Conservation (phyloP, 2,113 vertebrate genomes). For the Osmerus mordax region DNA sequence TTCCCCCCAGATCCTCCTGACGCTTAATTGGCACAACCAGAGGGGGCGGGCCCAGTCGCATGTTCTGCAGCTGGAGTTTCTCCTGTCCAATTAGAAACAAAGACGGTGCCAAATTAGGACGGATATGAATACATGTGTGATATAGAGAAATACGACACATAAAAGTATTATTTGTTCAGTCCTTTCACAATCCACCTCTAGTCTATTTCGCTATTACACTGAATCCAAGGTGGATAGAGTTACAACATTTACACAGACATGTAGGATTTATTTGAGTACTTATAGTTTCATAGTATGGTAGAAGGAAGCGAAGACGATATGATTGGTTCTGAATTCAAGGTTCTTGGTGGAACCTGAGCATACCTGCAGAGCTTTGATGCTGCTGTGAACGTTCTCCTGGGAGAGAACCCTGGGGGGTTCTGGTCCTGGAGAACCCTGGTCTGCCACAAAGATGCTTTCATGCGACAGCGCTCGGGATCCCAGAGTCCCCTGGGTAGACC, state of each 20-base stretch:
- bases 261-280: no score
- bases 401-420: slow-evolving; percentile 81
- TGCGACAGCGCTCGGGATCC: slow-evolving; percentile 88
- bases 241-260: no score
- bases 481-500: slow-evolving; percentile 63
- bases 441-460: slow-evolving; percentile 91
- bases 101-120: neutral
- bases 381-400: slow-evolving; percentile 86
- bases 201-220: no score
- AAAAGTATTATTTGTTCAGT: neutral
- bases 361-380: slow-evolving; percentile 90
- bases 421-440: slow-evolving; percentile 70
- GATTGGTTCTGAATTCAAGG: neutral
- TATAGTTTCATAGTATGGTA: neutral
- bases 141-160: no score
- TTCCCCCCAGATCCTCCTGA: slow-evolving; percentile 72
- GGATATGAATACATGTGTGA: no score
- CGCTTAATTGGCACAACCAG: slow-evolving; percentile 68
- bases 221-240: no score
- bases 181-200: neutral
- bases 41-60: slow-evolving; percentile 81
- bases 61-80: slow-evolving; percentile 84
- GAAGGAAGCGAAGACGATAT: neutral
- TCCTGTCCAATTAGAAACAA: slow-evolving; percentile 63
- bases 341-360: neutral